phyloP scores from a whole-genome alignment of 2,113 vertebrate species.

The Polyodon spathula region DNA sequence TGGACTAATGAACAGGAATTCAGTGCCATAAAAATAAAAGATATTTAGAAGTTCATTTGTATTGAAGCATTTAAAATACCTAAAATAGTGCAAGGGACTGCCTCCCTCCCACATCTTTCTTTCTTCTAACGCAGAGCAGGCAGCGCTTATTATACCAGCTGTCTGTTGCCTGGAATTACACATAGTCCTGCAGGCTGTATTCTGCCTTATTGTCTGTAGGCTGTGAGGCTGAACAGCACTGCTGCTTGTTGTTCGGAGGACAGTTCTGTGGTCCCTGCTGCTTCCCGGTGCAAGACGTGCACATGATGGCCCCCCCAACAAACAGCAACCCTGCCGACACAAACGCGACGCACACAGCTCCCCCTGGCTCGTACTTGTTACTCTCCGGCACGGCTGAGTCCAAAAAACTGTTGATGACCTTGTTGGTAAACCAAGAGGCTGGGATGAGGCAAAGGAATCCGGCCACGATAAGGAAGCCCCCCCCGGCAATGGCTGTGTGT shows the following conservation, averaged over 20 bases:
- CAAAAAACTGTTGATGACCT: slow-evolving; percentile 80
- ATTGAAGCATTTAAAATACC: slow-evolving; percentile 35
- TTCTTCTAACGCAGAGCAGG: slow-evolving; percentile 5
- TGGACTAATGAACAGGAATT: too few species aligned
- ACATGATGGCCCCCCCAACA: slow-evolving; percentile 78
- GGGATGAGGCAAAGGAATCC: slow-evolving; percentile 76
- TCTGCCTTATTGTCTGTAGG: slow-evolving; percentile 62
- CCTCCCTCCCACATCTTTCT: slow-evolving; percentile 27
- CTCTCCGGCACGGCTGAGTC: slow-evolving; percentile 76
- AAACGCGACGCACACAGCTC: slow-evolving; percentile 81
- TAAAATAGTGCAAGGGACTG: slow-evolving; percentile 26
- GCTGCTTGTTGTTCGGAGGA: slow-evolving; percentile 53
- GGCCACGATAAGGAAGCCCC: slow-evolving; percentile 69
- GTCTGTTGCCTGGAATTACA: slow-evolving; percentile 51
- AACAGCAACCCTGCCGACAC: slow-evolving; percentile 76
- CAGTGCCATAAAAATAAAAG: not conserved
- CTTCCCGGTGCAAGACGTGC: slow-evolving; percentile 70
- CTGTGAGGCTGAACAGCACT: slow-evolving; percentile 56
- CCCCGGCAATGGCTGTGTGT: slow-evolving; percentile 70
- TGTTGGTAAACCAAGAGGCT: slow-evolving; percentile 84
- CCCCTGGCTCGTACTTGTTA: slow-evolving; percentile 85
- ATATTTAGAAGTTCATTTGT: slow-evolving; percentile 61
- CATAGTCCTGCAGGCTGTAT: slow-evolving; percentile 86
- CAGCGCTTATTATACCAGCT: not conserved
- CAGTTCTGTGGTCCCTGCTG: slow-evolving; percentile 58